phyloP scores from a whole-genome alignment of 2,888 invertebrate genomes.

The Eucera pruinosa region DNA sequence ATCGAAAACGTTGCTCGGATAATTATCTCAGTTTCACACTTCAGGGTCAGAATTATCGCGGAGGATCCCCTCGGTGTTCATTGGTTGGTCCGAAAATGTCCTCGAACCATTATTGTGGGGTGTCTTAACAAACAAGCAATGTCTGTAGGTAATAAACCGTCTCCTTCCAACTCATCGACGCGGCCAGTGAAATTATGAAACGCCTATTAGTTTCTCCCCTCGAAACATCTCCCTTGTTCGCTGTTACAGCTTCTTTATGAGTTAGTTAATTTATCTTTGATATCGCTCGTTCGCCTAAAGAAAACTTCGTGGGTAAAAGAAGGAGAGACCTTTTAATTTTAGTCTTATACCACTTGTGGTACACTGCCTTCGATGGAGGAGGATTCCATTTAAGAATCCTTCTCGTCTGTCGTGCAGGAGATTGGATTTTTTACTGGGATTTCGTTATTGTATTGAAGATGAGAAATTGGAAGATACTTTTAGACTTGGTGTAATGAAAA shows the following conservation, averaged over 20 bases:
- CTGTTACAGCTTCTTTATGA: slow-evolving; percentile 41
- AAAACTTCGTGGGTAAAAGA: too few relatives aligned
- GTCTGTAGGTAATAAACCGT: slow-evolving; percentile 69
- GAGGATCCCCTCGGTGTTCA: slow-evolving; percentile 28
- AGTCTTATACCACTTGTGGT: too few relatives aligned
- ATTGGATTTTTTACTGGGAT: too few relatives aligned
- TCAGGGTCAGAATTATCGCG: slow-evolving; percentile 41
- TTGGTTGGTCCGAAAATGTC: slow-evolving; percentile 42
- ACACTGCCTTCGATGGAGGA: too few relatives aligned
- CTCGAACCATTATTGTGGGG: slow-evolving; percentile 49
- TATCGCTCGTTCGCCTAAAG: slow-evolving; percentile 28
- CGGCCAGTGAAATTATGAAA: slow-evolving; percentile 55
- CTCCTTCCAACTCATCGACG: slow-evolving; percentile 53
- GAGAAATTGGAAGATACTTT: too few relatives aligned
- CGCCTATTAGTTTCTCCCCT: slow-evolving; percentile 40
- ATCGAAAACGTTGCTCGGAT: too few relatives aligned
- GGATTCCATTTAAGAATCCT: too few relatives aligned
- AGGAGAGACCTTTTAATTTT: too few relatives aligned
- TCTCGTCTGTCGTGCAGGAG: too few relatives aligned
- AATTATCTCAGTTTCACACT: slow-evolving; percentile 29
- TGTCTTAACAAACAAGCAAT: slow-evolving; percentile 48
- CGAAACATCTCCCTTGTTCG: slow-evolving; percentile 36
- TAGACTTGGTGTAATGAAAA: too few relatives aligned
- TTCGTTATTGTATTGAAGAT: too few relatives aligned
- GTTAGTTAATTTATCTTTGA: slow-evolving; percentile 53